Evolutionary conservation across 2,888 invertebrate species (phyloP).

Genomic region (Cerastis rubricosa): DNA sequence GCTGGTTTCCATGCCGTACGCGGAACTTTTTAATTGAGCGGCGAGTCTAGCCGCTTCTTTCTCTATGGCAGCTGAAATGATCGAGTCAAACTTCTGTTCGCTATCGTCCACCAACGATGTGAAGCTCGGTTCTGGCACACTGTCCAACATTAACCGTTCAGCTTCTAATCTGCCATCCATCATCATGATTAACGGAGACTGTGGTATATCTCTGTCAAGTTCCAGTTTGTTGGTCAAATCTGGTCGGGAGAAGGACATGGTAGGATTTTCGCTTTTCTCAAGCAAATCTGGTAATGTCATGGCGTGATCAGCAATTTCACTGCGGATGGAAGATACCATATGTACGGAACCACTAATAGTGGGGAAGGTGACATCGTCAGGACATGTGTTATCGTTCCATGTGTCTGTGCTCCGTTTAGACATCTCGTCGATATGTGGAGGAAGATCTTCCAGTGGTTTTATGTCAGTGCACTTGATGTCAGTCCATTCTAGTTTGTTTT

Average conservation of each 20-base stretch:
- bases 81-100: constrained; percentile 89
- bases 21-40: constrained; percentile 81
- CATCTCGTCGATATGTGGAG: constrained; percentile 65
- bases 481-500: constrained; percentile 78
- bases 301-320: constrained; percentile 82
- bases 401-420: constrained; percentile 90
- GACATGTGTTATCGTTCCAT: constrained; percentile 95
- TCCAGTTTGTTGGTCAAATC: constrained; percentile 84
- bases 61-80: constrained; percentile 94
- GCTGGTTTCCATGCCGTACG: constrained; percentile 90
- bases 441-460: constrained; percentile 63
- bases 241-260: constrained; percentile 77
- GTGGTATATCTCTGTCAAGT: constrained; percentile 74
- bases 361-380: constrained; percentile 95
- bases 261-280: constrained; percentile 81
- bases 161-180: constrained; percentile 61
- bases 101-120: constrained; percentile 87
- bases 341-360: constrained; percentile 95
- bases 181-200: constrained; percentile 65
- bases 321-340: constrained; percentile 91
- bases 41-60: constrained; percentile 93
- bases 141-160: constrained; percentile 74
- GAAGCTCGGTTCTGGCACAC: constrained; percentile 80
- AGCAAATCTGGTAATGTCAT: constrained; percentile 89
- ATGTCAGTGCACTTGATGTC: constrained; percentile 83